These are phyloP conservation scores for Drepana arcuata DNA, from an alignment of 1,140 invertebrate genomes.

Conservation along the genomic window DNA sequence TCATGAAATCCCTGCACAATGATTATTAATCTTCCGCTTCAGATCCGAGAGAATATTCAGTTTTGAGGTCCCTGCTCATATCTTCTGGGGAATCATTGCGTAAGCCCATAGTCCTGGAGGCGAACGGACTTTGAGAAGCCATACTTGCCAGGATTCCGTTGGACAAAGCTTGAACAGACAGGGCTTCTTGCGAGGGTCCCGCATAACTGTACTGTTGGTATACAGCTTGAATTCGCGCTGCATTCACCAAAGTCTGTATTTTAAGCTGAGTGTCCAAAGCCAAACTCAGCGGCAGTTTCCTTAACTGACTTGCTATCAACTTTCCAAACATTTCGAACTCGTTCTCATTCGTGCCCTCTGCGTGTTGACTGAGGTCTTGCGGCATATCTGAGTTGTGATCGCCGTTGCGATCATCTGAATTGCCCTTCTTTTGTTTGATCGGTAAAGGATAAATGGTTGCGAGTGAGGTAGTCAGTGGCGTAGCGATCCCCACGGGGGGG, in stretches of 20 bases:
- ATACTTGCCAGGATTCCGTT: constrained; percentile 60
- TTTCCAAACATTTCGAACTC: constrained; percentile 69
- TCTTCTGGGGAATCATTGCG: constrained; percentile 53
- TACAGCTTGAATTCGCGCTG: constrained; percentile 59
- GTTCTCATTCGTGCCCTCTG: constrained; percentile 59
- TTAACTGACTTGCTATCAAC: constrained; percentile 57
- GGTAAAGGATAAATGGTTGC: constrained; percentile 58
- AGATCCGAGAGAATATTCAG: constrained; percentile 47
- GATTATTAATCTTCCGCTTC: constrained; percentile 51
- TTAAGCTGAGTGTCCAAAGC: constrained; percentile 62
- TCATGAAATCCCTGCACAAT: too few relatives aligned
- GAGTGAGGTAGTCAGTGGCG: constrained; percentile 51
- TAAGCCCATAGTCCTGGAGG: constrained; percentile 33
- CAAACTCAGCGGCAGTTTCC: constrained; percentile 58
- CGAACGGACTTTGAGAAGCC: constrained; percentile 47
- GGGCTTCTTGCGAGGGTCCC: constrained; percentile 53
- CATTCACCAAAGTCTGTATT: constrained; percentile 64
- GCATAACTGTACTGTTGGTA: constrained; percentile 65
- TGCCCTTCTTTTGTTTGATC: constrained; percentile 54
- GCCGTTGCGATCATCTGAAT: constrained; percentile 33
- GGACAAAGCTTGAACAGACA: constrained; percentile 57
- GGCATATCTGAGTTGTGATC: constrained; percentile 48
- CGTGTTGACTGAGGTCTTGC: constrained; percentile 57
- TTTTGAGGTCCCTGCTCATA: constrained; percentile 45
- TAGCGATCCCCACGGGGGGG: constrained; percentile 57